phyloP scores from a whole-genome alignment of 2,113 vertebrate species.

The Hirundichthys speculiger region DNA sequence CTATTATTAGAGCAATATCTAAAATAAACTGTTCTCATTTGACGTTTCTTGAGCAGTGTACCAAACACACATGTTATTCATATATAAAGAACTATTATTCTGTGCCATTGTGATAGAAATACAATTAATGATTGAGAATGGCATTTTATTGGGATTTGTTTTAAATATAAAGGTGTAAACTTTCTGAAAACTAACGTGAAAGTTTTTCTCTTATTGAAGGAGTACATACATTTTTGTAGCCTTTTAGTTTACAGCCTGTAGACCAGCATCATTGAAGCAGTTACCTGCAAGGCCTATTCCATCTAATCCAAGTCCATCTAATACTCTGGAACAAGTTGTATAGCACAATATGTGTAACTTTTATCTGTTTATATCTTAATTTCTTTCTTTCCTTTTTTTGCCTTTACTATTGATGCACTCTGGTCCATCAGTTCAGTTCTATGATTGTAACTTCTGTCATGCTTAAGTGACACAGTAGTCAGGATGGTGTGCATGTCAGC shows the following conservation, averaged over 20 bases:
- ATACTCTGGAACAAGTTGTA: background rate
- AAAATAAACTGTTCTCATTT: constrained; percentile 59
- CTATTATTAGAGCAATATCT: constrained; percentile 72
- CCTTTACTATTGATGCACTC: constrained; percentile 6
- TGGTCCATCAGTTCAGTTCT: constrained; percentile 21
- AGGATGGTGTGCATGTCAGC: constrained; percentile 67
- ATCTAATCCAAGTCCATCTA: no score
- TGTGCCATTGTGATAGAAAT: no score
- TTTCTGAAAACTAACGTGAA: no score
- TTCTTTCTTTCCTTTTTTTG: background rate
- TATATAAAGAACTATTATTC: background rate
- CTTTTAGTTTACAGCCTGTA: no score
- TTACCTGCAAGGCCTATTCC: no score
- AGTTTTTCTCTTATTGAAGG: no score
- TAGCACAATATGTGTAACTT: background rate
- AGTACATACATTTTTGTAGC: no score
- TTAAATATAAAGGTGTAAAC: no score
- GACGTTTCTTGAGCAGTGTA: background rate
- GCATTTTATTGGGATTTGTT: no score
- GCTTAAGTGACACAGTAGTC: constrained; percentile 55
- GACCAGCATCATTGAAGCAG: no score
- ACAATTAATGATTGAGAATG: no score
- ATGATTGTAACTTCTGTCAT: constrained; percentile 19
- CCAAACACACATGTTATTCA: background rate
- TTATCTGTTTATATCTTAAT: background rate